These are phyloP conservation scores for Cyclophora punctaria DNA, from an alignment of 2,888 invertebrate species.

Conservation along the genomic window DNA sequence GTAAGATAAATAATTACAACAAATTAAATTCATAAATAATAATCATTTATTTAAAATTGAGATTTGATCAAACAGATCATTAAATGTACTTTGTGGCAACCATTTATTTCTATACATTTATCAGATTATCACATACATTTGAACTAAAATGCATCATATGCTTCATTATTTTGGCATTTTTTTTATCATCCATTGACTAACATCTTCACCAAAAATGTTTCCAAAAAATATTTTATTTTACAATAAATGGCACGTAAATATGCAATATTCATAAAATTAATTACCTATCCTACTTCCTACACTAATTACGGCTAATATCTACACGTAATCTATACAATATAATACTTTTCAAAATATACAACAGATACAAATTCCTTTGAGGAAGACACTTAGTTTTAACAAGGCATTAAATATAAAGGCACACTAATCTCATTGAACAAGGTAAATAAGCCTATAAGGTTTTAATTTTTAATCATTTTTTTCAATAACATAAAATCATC, in stretches of 20 bases:
- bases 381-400: slow-evolving; percentile 9
- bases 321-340: slow-evolving; percentile 12
- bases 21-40: too few relatives aligned
- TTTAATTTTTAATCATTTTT: too few relatives aligned
- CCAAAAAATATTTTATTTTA: not conserved
- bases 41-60: not conserved
- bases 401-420: slow-evolving; percentile 4
- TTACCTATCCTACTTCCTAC: not conserved
- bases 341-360: slow-evolving; percentile 34
- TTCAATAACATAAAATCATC: too few relatives aligned
- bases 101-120: slow-evolving; percentile 12
- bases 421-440: not conserved
- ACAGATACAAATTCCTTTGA: slow-evolving; percentile 14
- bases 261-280: not conserved
- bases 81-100: too few relatives aligned
- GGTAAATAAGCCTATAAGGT: too few relatives aligned
- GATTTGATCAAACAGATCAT: not conserved
- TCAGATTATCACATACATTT: slow-evolving; percentile 30
- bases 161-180: slow-evolving; percentile 11
- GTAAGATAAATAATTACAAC: too few relatives aligned
- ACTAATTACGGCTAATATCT: slow-evolving; percentile 3
- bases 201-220: not conserved
- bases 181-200: not conserved
- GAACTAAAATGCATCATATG: slow-evolving; percentile 37
- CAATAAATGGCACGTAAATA: slow-evolving; percentile 5